Base-by-base conservation (phyloP, 1,140 invertebrate genomes). In the Harpegnathos saltator region DNA sequence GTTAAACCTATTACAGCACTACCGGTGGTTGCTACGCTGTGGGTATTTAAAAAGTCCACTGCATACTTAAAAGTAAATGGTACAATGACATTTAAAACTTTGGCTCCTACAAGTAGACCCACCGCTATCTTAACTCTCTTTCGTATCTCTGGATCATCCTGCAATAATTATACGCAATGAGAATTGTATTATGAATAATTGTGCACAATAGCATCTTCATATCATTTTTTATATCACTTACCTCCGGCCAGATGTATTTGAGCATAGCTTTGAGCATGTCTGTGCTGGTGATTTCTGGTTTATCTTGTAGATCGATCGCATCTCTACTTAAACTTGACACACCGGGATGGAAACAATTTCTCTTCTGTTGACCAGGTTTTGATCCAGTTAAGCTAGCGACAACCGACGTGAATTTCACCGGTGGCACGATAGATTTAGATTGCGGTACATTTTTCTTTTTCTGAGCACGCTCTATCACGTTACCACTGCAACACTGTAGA, bases 41-140 rank as follows among this genome's bases (percentile, higher is more conserved):
- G 91, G n/a, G 95, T 93, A 93, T 99, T 98, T 69, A 99, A 95
- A 88, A 96, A 96, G 93, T 99, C 98, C 63, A 99, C 95, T 1
- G 97, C 97, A 93, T 98, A 97, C 94, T 99, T 99, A 92, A 99
- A 99, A 66, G 99, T 95, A 94, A 99, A 99, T n/a, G 99, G 99
- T 5, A 99, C 99, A 85, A 96, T 95, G 3, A 99, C 98, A 92
- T 99, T 99, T 83, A 99, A 91, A 33, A 98, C 90, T 95, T 99
- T 98, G 29, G 98, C 97, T 54, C 97, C 96, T 63, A 97, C 95
- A 38, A 98, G 93, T 61, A 98, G 95, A 56, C 96, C 95, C 26
- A 99, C 86, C 12, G 99, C 98, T 50, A 98, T 89, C 89, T 97
- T 95, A 17, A 99, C 99, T 84, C 98, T 95, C 65, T 96, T 95